These are phyloP conservation scores for Phocoena sinus DNA, from an alignment of 2,113 vertebrate genomes.

Conservation along the genomic window DNA sequence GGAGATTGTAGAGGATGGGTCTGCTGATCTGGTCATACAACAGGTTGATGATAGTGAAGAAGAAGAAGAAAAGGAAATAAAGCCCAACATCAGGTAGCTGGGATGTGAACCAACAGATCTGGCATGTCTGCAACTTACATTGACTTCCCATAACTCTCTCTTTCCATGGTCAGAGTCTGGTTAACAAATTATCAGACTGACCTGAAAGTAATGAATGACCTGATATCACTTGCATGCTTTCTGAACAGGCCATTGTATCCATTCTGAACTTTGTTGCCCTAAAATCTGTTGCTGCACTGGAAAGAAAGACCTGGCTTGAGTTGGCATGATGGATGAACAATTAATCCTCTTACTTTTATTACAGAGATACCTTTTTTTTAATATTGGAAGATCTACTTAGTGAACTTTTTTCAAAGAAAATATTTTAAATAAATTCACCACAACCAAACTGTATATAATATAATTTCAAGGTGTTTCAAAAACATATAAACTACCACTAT, in stretches of 20 bases:
- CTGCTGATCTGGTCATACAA: conserved; percentile 93
- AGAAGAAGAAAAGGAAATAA: conserved; percentile 84
- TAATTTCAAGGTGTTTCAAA: conserved; percentile 49
- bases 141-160: conserved; percentile 40
- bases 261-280: conserved; percentile 61
- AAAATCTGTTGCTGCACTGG: conserved; percentile 54
- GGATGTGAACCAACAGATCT: background rate
- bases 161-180: conserved; percentile 38
- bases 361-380: conserved; percentile 29
- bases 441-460: conserved; percentile 32
- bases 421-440: conserved; percentile 64
- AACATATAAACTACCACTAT: background rate
- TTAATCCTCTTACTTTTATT: conserved; percentile 19
- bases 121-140: background rate
- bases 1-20: conserved; percentile 94
- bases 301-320: conserved; percentile 42
- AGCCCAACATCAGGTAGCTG: conserved; percentile 81
- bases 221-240: conserved; percentile 77
- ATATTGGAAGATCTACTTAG: conserved; percentile 48
- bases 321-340: conserved; percentile 23
- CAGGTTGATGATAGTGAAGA: conserved; percentile 97
- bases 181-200: conserved; percentile 27
- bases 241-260: conserved; percentile 50
- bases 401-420: conserved; percentile 62
- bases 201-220: conserved; percentile 38